Evolutionary conservation across 35 echinoderm and acorn worm species (phyloP), one percentile per base, ranked within the genome.

Genomic region (Stichopus chloronotus): DNA sequence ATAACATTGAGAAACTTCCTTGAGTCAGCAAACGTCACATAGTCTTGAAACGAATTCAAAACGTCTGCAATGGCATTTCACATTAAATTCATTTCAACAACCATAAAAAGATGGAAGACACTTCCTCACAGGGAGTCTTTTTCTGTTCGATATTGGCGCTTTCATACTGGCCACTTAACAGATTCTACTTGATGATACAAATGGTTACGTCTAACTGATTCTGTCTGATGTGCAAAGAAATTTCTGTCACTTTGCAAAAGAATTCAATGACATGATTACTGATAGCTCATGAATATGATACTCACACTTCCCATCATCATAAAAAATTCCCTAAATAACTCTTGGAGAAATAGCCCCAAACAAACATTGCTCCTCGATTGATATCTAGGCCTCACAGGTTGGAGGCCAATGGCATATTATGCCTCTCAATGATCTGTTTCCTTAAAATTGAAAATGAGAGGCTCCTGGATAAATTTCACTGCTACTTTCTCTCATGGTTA

Each of bases 371-470:
- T n/a, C 19, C 17, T 74, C 69, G 6, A 7, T n/a, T 7, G 17
- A 74, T 74, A 74, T 74, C 69, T 74, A 74, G 69, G 69, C 69
- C 69, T 74, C 69, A 20, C 69, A 7, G 69, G 19, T n/a, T 74
- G 69, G 30, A 74, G 69, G 69, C 69, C 69, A 74, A 16, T n/a
- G 22, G 69, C 69, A n/a, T 20, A 43, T 10, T 74, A 74, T 74
- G 22, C 69, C 69, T 14, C 11, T 74, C 69, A n/a, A 74, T 74
- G 12, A 74, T 74, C 11, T n/a, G 69, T 21, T 74, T 74, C 69
- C 17, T 19, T 21, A 74, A 74, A 74, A 74, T 74, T 74, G 69
- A 74, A 74, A 74, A 74, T 7, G 69, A 74, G 69, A 74, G 13
- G 69, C 69, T 74, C 14, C 6, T n/a, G 69, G 69, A 74, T 5